Evolutionary conservation across 2,888 invertebrate species (phyloP), one percentile per base, ranked within the genome.

Genomic region (Chrysina gloriosa): DNA sequence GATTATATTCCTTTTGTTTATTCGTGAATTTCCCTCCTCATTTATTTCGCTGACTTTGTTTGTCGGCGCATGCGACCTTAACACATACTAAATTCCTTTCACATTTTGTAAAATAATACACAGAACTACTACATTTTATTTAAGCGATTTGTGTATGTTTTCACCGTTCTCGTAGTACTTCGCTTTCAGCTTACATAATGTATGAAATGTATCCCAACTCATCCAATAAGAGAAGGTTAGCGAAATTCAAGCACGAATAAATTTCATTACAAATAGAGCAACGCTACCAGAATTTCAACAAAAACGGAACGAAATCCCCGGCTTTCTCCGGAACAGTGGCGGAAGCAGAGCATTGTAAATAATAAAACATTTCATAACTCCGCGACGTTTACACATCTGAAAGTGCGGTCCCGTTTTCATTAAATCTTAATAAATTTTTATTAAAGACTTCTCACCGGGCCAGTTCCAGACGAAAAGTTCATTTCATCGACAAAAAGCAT

Each of bases 401-500:
- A 42, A 11, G 11, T 61, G 27, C 14, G 58, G 58, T 69, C 67
- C 61, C 65, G 58, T 67, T 67, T 71, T 67, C 67, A 71, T 71
- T 71, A 69, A 71, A 69, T 67, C 66, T 66, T 70, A 68, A 70
- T 69, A 67, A 58, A 69, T 70, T 69, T 70, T 68, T 69, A 67
- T 67, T 69, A 68, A 69, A 67, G 58, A 47, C 39, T 63, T 65
- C 67, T 65, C 54, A 54, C 11, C 36, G 65, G 61, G 56, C 63
- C 67, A 63, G 61, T 70, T 58, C 47, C 64, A 67, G 58, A 27
- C 25, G 42, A 36, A n/a, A 61, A 45, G 27, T 61, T 42, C 42
- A 61, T 61, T 61, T 61, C 42, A 61, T 61, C 58, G 42, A 27
- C 42, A 45, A 45, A 42, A 58, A 42, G 45, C 42, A 61, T 27